phyloP scores from a whole-genome alignment of 2,113 vertebrate genomes.

The Lophotis ruficrista region DNA sequence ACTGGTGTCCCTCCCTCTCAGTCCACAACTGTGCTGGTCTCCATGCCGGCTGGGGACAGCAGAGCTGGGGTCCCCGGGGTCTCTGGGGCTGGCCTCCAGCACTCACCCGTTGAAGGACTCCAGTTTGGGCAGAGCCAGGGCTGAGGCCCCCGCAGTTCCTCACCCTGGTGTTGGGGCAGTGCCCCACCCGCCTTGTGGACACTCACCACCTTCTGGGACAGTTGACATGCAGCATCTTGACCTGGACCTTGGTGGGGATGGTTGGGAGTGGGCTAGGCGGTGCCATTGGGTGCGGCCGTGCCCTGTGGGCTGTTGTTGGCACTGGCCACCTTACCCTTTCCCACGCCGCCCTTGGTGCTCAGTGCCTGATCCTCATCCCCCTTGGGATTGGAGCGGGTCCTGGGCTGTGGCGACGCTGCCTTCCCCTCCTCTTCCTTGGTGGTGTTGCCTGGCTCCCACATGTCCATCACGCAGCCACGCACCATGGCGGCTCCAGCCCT shows the following conservation, averaged over 20 bases:
- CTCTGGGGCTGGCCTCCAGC: not conserved
- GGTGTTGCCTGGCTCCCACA: constrained; percentile 79
- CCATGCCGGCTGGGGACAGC: not conserved
- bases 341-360: constrained; percentile 77
- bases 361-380: constrained; percentile 89
- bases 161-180: not conserved
- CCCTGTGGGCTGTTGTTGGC: constrained; percentile 71
- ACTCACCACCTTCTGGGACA: constrained; percentile 94
- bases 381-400: constrained; percentile 92
- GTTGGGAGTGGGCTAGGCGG: constrained; percentile 74
- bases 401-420: constrained; percentile 80
- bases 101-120: constrained; percentile 93
- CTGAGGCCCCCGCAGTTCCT: not conserved
- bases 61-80: not conserved
- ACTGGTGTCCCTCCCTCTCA: not conserved
- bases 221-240: constrained; percentile 89
- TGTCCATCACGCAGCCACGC: constrained; percentile 79
- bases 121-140: constrained; percentile 81
- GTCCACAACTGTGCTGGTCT: too few species aligned
- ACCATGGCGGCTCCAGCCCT: not conserved
- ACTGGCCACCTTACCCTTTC: constrained; percentile 89
- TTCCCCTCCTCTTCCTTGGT: constrained; percentile 88
- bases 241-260: constrained; percentile 81
- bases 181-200: accelerated
- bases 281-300: constrained; percentile 39